Evolutionary conservation across 2,888 invertebrate species (phyloP).

Genomic region (Diplazon laetatorius): DNA sequence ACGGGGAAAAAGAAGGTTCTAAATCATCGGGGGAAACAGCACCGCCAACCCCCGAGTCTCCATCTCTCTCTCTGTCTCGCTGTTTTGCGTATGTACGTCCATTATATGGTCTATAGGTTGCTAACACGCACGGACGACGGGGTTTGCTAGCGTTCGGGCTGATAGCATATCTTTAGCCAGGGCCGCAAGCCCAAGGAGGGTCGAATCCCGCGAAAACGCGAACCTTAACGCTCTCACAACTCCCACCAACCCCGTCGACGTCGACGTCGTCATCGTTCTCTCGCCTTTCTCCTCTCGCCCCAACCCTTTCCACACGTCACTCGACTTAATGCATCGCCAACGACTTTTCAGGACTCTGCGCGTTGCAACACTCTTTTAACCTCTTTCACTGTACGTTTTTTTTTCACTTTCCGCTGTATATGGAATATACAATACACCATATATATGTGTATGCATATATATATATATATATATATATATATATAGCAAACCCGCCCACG

Average conservation of each 20-base stretch:
- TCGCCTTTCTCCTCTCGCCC: constrained; percentile 3
- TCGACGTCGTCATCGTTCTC: background rate
- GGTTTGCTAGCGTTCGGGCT: background rate
- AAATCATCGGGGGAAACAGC: background rate
- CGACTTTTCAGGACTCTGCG: constrained; percentile 63
- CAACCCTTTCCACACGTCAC: too few relatives aligned
- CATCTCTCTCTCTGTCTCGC: too few relatives aligned
- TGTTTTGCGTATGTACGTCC: constrained; percentile 10
- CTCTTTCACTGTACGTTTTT: background rate
- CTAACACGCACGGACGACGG: constrained; percentile 27
- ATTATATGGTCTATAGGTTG: constrained; percentile 28
- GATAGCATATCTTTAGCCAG: background rate
- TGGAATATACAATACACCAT: too few relatives aligned
- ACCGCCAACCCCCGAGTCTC: background rate
- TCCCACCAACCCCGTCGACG: background rate
- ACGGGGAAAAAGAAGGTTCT: constrained; percentile 10
- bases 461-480: too few relatives aligned
- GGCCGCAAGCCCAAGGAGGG: background rate
- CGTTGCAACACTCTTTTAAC: constrained; percentile 33
- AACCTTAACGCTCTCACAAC: background rate
- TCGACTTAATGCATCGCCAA: constrained; percentile 59
- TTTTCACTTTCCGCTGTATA: background rate
- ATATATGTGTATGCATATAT: too few relatives aligned
- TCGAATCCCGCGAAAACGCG: constrained; percentile 8
- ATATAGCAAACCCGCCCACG: too few relatives aligned